Evolutionary conservation across 1,140 invertebrate species (phyloP).

Genomic region (Cotesia typhae): DNA sequence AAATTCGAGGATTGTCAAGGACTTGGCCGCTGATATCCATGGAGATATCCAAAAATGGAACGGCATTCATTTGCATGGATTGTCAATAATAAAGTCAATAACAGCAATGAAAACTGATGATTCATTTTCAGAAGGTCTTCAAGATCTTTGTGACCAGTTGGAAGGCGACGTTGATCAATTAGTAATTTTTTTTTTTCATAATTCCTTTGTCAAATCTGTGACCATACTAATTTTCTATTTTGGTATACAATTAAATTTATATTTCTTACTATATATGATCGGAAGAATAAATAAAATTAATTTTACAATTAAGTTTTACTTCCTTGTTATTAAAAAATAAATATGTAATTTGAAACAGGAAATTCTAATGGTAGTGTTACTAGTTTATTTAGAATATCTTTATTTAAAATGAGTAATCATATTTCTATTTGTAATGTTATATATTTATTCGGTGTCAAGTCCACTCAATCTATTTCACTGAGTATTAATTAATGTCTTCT

Average conservation of each 20-base stretch:
- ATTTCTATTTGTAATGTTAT: too few species aligned
- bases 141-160: conserved; percentile 49
- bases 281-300: too few species aligned
- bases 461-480: too few species aligned
- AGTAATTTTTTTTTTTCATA: conserved; percentile 38
- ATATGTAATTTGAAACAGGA: conserved; percentile 2
- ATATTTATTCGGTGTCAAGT: too few species aligned
- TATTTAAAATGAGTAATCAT: too few species aligned
- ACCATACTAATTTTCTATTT: background rate
- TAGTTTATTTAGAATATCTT: too few species aligned
- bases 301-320: background rate
- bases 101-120: conserved; percentile 43
- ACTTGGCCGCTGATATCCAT: conserved; percentile 53
- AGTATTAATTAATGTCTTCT: too few species aligned
- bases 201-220: background rate
- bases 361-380: too few species aligned
- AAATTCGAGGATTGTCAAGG: conserved; percentile 47
- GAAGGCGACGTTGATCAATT: conserved; percentile 46
- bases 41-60: conserved; percentile 55
- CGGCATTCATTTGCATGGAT: conserved; percentile 46
- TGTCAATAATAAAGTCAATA: conserved; percentile 49
- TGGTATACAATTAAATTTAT: background rate
- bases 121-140: conserved; percentile 43
- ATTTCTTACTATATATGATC: too few species aligned
- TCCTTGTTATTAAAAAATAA: conserved; percentile 10